phyloP scores from a whole-genome alignment of 2,797 vertebrate species.

The Urophycis tenuis region DNA sequence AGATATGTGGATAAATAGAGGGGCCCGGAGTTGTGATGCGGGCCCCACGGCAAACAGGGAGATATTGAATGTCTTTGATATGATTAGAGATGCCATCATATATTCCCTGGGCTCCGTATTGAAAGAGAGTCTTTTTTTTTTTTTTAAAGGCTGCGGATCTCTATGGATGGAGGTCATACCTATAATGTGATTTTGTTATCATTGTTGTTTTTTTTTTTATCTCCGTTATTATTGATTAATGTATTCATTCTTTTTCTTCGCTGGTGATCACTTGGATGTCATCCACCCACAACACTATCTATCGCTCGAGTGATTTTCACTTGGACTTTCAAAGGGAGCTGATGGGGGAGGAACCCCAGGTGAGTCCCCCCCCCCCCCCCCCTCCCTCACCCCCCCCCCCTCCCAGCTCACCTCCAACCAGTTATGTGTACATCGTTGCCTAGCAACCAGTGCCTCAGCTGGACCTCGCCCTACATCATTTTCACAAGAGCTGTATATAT shows the following conservation, averaged over 20 bases:
- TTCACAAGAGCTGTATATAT: background rate
- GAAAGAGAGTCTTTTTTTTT: background rate
- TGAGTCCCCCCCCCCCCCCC: background rate
- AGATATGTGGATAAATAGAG: background rate
- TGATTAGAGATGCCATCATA: background rate
- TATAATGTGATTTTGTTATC: slow-evolving; percentile 5
- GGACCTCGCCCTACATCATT: background rate
- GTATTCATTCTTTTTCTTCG: background rate
- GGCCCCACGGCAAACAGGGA: background rate
- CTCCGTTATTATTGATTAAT: background rate
- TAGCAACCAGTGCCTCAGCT: background rate
- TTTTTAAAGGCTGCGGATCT: background rate
- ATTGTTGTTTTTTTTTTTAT: slow-evolving; percentile 9
- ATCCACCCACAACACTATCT: background rate
- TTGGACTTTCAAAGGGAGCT: background rate
- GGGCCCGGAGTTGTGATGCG: background rate
- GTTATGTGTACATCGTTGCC: background rate
- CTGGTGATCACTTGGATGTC: background rate
- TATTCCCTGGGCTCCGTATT: background rate
- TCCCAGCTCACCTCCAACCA: too few species aligned
- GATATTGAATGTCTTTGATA: background rate
- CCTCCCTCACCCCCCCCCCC: too few species aligned
- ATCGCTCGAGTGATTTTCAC: background rate
- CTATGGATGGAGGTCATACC: slow-evolving; percentile 5
- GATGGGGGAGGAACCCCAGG: background rate